Conservation (phyloP, 2,888 invertebrate species). For the Dysmachus trigonus region DNA sequence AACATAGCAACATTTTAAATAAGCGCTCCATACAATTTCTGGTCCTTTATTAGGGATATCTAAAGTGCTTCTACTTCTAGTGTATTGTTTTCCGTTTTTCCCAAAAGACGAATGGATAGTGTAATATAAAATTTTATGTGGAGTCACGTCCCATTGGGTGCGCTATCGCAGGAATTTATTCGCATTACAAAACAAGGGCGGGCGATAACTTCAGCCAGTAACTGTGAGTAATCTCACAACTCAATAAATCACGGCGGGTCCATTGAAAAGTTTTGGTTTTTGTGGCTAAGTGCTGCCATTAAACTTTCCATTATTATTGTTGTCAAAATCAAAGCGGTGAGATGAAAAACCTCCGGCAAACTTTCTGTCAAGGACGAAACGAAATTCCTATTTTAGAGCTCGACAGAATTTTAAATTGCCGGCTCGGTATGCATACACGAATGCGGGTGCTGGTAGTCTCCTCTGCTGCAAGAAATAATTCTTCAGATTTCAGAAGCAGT, state of each 20-base stretch:
- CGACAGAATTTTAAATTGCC: background rate
- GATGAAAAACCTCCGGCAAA: background rate
- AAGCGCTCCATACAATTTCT: background rate
- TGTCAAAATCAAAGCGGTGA: conserved; percentile 10
- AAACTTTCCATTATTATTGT: conserved; percentile 12
- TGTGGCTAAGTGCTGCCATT: background rate
- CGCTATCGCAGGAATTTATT: background rate
- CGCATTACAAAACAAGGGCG: background rate
- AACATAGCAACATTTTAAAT: background rate
- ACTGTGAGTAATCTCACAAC: background rate
- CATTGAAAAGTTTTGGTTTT: conserved; percentile 20
- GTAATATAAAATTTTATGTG: background rate
- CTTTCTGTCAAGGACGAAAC: background rate
- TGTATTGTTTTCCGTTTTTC: background rate
- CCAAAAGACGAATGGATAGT: background rate
- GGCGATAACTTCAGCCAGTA: background rate
- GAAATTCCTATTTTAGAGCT: background rate
- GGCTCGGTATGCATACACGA: background rate
- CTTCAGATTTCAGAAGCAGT: background rate
- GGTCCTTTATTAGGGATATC: background rate
- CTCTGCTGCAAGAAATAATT: background rate
- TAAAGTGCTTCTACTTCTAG: background rate
- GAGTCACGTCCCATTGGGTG: background rate
- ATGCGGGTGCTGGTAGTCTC: background rate
- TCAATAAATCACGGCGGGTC: conserved; percentile 1